A percentile compares a stretch with the other conserved stretches of the same genome.
Evolutionary conservation across 1,140 invertebrate species (phyloP).

Genomic region (Halesus radiatus): DNA sequence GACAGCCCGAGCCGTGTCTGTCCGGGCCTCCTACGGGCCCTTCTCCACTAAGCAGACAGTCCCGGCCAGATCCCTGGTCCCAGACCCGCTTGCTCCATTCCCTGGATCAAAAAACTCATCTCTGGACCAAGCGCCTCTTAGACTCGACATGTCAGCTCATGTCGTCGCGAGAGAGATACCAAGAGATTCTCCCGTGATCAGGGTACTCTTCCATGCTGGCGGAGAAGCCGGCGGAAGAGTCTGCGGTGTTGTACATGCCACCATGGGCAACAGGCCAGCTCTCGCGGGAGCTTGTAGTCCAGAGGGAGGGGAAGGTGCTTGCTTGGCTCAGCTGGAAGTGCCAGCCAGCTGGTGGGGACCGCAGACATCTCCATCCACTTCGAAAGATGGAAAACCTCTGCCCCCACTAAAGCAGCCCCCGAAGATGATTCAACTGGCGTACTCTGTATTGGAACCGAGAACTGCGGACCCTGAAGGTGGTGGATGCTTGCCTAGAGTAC

Average conservation of each 20-base stretch:
- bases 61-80: constrained; percentile 88
- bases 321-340: constrained; percentile 83
- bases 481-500: constrained; percentile 80
- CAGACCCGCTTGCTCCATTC: constrained; percentile 76
- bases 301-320: constrained; percentile 90
- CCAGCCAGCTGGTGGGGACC: constrained; percentile 92
- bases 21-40: constrained; percentile 90
- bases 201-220: constrained; percentile 91
- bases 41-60: constrained; percentile 95
- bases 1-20: constrained; percentile 87
- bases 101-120: constrained; percentile 49
- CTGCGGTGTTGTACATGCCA: constrained; percentile 66
- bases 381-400: constrained; percentile 71
- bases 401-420: constrained; percentile 76
- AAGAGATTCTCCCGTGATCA: constrained; percentile 86
- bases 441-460: constrained; percentile 85
- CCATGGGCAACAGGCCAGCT: constrained; percentile 67
- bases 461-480: constrained; percentile 77
- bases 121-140: constrained; percentile 71
- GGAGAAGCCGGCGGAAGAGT: constrained; percentile 76
- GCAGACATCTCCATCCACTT: constrained; percentile 71
- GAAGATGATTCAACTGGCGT: constrained; percentile 82
- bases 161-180: constrained; percentile 87
- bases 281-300: constrained; percentile 88
- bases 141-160: constrained; percentile 91